Base-by-base conservation (phyloP, 2,113 vertebrate species). In the Rhabdomys dilectus region DNA sequence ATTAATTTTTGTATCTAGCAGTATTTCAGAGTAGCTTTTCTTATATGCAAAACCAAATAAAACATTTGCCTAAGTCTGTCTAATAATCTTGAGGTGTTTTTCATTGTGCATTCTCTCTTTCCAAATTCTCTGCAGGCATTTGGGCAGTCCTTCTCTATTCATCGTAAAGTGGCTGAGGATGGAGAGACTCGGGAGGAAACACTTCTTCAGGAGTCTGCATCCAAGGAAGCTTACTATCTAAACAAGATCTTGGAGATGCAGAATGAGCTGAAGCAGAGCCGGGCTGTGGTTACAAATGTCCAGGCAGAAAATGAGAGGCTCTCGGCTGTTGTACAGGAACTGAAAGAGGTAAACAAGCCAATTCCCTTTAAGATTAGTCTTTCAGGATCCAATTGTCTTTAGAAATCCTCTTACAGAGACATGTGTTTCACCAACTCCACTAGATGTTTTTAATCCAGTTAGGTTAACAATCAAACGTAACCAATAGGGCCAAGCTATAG, bases 141-240 rank as follows among this genome's bases (percentile, higher is more conserved):
- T 70, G 99, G 99, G 70, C 99, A 99, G 96, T 99, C 99, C n/a
- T 99, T 99, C 97, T 99, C 99, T 0, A 99, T 99, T 97, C 99
- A 99, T 98, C 99, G 99, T 39, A 99, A 99, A 98, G 99, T 99
- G 58, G 99, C 99, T 0, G 99, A 99, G 98, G 99, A 99, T 98
- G 99, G 99, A 0, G 99, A 99, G 98, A 99, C 98, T 0, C 99
- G 99, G 31, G 99, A 99, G 94, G 99, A 99, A 97, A 99, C 99
- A 0, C 98, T 99, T 34, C 99, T 99, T 72, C 99, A 99, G 98
- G 99, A 99, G 96, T 99, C 99, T 0, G 99, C 99, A 1, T 99
- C 99, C 0, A 99, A 99, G 98, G 99, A 99, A 98, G 99, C 99
- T 34, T 99, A 99, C 97, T 99, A 99, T 97, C 98, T 99, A 7